Conservation (phyloP, 2,797 vertebrate genomes). For the Trachops cirrhosus region DNA sequence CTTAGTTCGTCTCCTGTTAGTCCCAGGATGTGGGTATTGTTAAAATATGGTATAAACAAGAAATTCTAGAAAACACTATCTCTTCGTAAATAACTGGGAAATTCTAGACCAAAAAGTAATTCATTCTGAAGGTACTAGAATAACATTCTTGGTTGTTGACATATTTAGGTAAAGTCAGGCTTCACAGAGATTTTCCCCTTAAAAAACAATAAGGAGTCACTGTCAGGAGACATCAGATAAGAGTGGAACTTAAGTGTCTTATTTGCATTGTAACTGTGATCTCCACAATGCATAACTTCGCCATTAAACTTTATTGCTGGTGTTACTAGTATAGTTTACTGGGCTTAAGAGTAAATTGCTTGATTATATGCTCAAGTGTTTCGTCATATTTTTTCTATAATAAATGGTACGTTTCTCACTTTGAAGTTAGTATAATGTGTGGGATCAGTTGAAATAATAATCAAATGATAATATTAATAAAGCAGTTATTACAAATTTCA, state of each 20-base stretch:
- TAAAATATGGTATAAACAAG: constrained; percentile 20
- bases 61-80: constrained; percentile 18
- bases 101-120: constrained; percentile 23
- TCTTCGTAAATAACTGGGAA: background rate
- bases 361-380: background rate
- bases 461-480: background rate
- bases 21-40: background rate
- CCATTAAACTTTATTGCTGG: constrained; percentile 8
- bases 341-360: background rate
- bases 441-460: background rate
- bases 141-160: background rate
- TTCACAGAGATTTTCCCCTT: background rate
- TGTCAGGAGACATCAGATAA: background rate
- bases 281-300: background rate
- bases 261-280: background rate
- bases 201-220: background rate
- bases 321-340: background rate
- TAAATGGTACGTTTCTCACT: background rate
- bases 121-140: background rate
- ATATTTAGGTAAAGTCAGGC: background rate
- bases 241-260: background rate
- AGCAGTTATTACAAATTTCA: background rate
- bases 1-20: background rate
- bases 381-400: background rate
- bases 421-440: background rate